Percentiles rank a stretch among this genome's conserved stretches.
Conservation (phyloP, 2,797 vertebrate genomes). For the Acanthurus lineatus region DNA sequence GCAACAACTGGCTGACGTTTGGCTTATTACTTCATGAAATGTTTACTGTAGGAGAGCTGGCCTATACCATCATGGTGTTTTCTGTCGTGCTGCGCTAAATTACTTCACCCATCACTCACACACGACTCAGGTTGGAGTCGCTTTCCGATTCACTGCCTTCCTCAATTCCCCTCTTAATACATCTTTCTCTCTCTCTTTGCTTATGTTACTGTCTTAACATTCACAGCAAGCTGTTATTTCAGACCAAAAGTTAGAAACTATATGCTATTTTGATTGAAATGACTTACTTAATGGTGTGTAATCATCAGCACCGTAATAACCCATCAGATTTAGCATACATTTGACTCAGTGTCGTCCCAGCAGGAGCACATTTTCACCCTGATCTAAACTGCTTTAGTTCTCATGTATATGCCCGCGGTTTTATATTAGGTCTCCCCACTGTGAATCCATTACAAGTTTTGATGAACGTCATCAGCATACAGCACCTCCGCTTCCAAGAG, state of each 20-base stretch:
- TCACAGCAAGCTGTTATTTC: conserved; percentile 22
- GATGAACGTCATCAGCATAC: conserved; percentile 58
- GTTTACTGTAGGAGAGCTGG: conserved; percentile 60
- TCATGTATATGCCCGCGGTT: conserved; percentile 27
- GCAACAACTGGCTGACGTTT: conserved; percentile 53
- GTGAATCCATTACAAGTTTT: conserved; percentile 64
- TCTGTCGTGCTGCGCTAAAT: conserved; percentile 63
- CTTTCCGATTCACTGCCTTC: conserved; percentile 11
- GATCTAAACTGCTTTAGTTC: conserved; percentile 28
- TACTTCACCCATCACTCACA: conserved; percentile 68
- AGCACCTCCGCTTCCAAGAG: conserved; percentile 12
- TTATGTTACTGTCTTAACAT: conserved; percentile 8
- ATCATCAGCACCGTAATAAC: conserved; percentile 31
- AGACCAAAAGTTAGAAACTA: conserved; percentile 2
- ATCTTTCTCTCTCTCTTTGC: neutral
- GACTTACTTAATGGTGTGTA: conserved; percentile 30
- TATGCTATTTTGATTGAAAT: conserved; percentile 40
- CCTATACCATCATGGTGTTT: conserved; percentile 36
- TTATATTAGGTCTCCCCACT: conserved; percentile 37
- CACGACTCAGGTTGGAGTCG: conserved; percentile 28
- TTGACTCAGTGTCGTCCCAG: conserved; percentile 36
- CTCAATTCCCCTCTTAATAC: conserved; percentile 11
- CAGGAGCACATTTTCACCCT: conserved; percentile 29
- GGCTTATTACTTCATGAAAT: conserved; percentile 71
- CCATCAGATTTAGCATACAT: conserved; percentile 47